Evolutionary conservation across 2,797 vertebrate species (phyloP), one percentile per base, ranked within the genome.

Genomic region (Karalla daura): DNA sequence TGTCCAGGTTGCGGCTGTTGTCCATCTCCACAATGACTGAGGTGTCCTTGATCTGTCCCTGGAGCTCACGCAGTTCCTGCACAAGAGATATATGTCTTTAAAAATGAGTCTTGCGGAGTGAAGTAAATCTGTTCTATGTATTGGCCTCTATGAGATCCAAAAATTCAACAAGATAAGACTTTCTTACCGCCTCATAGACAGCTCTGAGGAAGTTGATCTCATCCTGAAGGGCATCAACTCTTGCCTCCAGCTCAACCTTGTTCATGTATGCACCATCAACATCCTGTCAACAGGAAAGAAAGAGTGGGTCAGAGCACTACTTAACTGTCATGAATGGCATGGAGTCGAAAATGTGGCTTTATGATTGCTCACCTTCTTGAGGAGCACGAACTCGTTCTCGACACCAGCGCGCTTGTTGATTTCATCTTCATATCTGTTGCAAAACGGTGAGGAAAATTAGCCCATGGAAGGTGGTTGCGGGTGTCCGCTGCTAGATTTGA

Each of bases 331-430:
- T 41, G 37, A 18, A 44, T 12, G 20, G 18, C 21, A 45, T 5
- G 10, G 3, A 59, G 20, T 18, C n/a, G 58, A 10, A 23, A n/a
- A n/a, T n/a, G n/a, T n/a, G 32, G n/a, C 1, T 50, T 32, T 36
- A 6, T 27, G 17, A 60, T 21, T 0, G 1, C 21, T 80, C 78
- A 96, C 97, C 95, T 99, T 98, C 89, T 99, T 99, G 32, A 98
- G 93, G 74, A 98, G 92, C 73, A 99, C 97, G 86, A 99, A 99
- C 3, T 99, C 96, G 0, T 98, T 98, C 87, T 99, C 97, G 0
- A 93, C 95, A 0, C 53, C 13, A 0, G 96, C 95, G 17, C 97
- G 96, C 70, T 94, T 95, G 84, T 98, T 98, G 91, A 99, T 99
- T 93, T 99, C 97, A 70, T 98, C 96, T 86, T 99, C 97, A 8